Conservation (phyloP, 2,113 vertebrate genomes). For the Motacilla tschutschensis region DNA sequence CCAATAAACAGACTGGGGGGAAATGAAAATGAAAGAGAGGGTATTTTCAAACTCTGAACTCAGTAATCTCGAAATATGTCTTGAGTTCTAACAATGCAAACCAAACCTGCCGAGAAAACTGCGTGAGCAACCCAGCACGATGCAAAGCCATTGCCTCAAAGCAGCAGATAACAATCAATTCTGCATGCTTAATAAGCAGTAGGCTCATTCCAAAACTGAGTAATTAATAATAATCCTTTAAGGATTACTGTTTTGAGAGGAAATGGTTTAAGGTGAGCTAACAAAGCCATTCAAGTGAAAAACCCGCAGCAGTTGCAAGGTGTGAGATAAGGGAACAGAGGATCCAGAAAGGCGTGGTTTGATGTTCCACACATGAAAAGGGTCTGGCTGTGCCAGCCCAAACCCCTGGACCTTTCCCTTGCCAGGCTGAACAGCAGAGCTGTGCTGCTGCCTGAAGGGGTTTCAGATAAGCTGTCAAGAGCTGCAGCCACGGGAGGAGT, state of each 20-base stretch:
- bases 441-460: neutral
- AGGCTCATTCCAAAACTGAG: neutral
- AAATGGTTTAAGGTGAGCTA: neutral
- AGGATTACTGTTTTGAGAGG: neutral
- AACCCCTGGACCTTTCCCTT: neutral
- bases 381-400: neutral
- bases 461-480: neutral
- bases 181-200: neutral
- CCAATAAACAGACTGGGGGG: accelerated
- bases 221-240: neutral
- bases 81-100: neutral
- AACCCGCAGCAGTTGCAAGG: neutral
- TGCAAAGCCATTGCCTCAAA: neutral
- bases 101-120: neutral
- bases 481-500: neutral
- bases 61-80: neutral
- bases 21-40: neutral
- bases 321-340: neutral
- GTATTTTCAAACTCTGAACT: neutral
- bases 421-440: neutral
- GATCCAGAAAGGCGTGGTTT: neutral
- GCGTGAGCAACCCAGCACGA: neutral
- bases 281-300: neutral
- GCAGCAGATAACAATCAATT: neutral
- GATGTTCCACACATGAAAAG: neutral